phyloP scores from a whole-genome alignment of 2,113 vertebrate species.

The Barbus barbus region DNA sequence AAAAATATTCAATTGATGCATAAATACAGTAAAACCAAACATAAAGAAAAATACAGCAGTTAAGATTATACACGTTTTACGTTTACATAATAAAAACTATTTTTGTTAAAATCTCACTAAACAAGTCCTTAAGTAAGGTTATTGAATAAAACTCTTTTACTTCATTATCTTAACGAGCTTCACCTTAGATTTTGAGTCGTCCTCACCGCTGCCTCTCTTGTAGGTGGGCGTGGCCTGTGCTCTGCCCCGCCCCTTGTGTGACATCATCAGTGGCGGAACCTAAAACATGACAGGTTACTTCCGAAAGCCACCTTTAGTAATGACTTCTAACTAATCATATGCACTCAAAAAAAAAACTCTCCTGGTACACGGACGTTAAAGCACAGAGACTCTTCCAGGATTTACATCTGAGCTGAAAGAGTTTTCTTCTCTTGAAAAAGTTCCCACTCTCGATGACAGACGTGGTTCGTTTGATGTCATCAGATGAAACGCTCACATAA shows the following conservation, averaged over 20 bases:
- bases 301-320: not conserved
- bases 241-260: not conserved
- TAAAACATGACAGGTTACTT: not conserved
- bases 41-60: not conserved
- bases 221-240: not conserved
- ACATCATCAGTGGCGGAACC: not conserved
- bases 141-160: too few relatives aligned
- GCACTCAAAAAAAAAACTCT: not conserved
- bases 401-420: not conserved
- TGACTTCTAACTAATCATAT: not conserved
- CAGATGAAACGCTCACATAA: not conserved
- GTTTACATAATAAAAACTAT: too few relatives aligned
- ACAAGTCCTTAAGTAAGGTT: too few relatives aligned
- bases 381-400: not conserved
- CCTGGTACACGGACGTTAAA: not conserved
- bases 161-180: too few relatives aligned
- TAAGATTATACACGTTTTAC: too few relatives aligned
- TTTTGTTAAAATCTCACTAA: too few relatives aligned
- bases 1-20: too few relatives aligned
- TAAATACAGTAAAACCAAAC: not conserved
- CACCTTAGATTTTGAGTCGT: not conserved
- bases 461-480: not conserved
- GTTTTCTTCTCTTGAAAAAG: not conserved
- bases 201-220: not conserved
- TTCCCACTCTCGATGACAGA: not conserved